Evolutionary conservation across 2,797 vertebrate genomes (phyloP), one percentile per base, ranked within the genome.

Genomic region (Aeoliscus strigatus): DNA sequence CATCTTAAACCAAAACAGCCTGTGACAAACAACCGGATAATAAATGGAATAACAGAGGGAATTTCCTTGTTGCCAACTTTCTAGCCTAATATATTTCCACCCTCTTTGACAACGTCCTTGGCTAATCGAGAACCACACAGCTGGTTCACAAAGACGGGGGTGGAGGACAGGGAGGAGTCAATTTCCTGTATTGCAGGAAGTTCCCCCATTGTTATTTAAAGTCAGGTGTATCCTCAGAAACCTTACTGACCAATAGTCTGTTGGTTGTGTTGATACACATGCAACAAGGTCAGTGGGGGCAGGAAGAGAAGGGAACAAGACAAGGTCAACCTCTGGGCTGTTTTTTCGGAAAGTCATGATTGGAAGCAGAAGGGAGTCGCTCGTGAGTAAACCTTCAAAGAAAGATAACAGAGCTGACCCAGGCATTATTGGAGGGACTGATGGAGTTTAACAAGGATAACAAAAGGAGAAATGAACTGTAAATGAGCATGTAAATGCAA

Each of bases 221-320:
- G 53, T 70, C 90, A 93, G 92, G 89, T 94, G 92, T 75, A 93
- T 96, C 92, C 93, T 91, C 54, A 66, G 71, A 79, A 79, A 58
- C 60, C 34, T 39, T 3, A 21, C 32, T 47, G 18, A 51, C 27
- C 32, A 28, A 34, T 34, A 30, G 26, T 27, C 10, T 18, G 30
- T 44, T 28, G 27, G 41, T 24, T 18, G 14, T 35, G 30, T 23
- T 4, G 2, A 53, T 51, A 51, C 45, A 34, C 54, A 47, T 12
- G 46, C 4, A 1, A 51, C 18, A 14, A 34, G 35, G 51, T 68
- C 39, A 54, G 0, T 4, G 21, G 9, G 40, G 33, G 9, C 39
- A 51, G 34, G 11, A 27, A 51, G 12, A 32, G 27, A 27, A 26
- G 56, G 43, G 24, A 51, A 48, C 32, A 23, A 41, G 30, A 62